These are phyloP conservation scores for Lepisosteus osseus DNA, from an alignment of 2,113 vertebrate species.

Conservation along the genomic window DNA sequence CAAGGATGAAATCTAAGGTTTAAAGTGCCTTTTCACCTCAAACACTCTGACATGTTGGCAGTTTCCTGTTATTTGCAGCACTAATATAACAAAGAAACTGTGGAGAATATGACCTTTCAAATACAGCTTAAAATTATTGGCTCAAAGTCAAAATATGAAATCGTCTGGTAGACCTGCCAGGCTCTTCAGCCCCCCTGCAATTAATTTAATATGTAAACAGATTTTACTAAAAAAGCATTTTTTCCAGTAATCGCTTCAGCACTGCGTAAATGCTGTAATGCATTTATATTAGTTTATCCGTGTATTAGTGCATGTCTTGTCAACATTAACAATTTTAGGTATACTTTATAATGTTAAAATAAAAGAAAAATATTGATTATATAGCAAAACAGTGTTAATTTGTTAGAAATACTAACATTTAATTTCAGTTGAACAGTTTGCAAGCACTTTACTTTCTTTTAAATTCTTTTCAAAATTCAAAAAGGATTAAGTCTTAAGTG, in stretches of 20 bases:
- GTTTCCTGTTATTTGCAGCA: conserved; percentile 18
- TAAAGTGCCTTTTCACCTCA: conserved; percentile 64
- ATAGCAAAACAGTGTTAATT: conserved; percentile 16
- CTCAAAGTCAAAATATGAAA: conserved; percentile 1
- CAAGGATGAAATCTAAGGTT: conserved; percentile 61
- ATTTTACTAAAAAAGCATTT: no score
- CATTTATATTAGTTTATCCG: no score
- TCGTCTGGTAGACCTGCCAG: not conserved
- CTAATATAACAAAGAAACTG: not conserved
- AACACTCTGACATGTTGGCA: conserved; percentile 27
- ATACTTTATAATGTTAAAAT: no score
- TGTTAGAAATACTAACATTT: no score
- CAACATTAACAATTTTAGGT: no score
- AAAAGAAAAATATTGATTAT: no score
- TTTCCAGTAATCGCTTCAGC: not conserved
- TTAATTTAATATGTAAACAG: not conserved
- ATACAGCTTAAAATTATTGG: conserved; percentile 5
- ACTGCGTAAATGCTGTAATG: not conserved
- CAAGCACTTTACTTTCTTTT: no score
- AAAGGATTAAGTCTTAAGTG: no score
- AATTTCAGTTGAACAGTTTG: no score
- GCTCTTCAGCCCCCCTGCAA: not conserved
- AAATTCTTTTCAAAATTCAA: no score
- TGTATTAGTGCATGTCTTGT: no score
- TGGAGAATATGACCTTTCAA: conserved; percentile 22